phyloP scores from a whole-genome alignment of 2,888 invertebrate species.

The Noctua comes region DNA sequence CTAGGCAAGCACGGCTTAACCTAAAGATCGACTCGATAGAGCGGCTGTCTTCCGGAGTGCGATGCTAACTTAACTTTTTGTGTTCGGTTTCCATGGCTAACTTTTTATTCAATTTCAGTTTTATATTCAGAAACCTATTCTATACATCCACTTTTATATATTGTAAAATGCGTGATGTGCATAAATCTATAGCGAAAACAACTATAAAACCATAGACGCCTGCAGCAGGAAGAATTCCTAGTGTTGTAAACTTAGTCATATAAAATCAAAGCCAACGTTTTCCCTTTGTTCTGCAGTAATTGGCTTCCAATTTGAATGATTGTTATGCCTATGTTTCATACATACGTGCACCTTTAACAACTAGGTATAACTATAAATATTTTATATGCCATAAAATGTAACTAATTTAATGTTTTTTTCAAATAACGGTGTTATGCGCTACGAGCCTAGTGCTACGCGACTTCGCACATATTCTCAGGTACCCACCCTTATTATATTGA shows the following conservation, averaged over 20 bases:
- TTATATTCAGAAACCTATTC: neutral
- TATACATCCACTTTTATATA: neutral
- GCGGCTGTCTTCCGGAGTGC: neutral
- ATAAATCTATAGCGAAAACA: neutral
- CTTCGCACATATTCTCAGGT: slow-evolving; percentile 25
- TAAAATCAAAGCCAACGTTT: slow-evolving; percentile 32
- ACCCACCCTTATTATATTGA: neutral
- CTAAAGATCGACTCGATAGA: neutral
- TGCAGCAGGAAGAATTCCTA: slow-evolving; percentile 15
- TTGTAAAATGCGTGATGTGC: neutral
- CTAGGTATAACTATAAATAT: slow-evolving; percentile 32
- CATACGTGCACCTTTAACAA: slow-evolving; percentile 2
- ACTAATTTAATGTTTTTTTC: neutral
- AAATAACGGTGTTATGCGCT: slow-evolving; percentile 13
- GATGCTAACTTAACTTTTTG: neutral
- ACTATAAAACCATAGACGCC: slow-evolving; percentile 2
- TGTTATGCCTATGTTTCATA: slow-evolving; percentile 13
- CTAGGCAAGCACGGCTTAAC: neutral
- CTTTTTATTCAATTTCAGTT: neutral
- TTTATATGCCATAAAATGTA: neutral
- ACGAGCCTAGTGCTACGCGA: slow-evolving; percentile 29
- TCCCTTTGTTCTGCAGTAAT: slow-evolving; percentile 43
- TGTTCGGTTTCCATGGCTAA: neutral
- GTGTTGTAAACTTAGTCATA: slow-evolving; percentile 36
- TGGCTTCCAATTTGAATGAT: slow-evolving; percentile 26